phyloP scores from a whole-genome alignment of 2,888 invertebrate species.

The Xestoiulus laeticollis region DNA sequence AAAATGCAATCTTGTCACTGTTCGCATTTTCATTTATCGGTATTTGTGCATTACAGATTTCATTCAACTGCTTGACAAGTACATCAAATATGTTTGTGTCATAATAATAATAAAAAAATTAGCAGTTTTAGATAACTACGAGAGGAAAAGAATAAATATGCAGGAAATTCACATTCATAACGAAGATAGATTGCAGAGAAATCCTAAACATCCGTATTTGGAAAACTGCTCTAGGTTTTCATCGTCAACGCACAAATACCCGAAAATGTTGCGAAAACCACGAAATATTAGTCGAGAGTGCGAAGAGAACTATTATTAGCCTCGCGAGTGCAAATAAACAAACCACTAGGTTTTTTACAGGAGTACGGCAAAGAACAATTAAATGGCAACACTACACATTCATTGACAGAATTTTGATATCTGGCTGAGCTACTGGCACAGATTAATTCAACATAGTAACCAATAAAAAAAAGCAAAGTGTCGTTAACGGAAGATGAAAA shows the following conservation, averaged over 20 bases:
- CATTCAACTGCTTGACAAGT: not conserved
- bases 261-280: not conserved
- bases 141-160: not conserved
- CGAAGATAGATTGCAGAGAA: not conserved
- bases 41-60: not conserved
- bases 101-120: not conserved
- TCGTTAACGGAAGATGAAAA: not conserved
- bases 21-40: not conserved
- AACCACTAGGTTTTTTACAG: conserved; percentile 10
- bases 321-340: not conserved
- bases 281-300: not conserved
- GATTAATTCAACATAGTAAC: not conserved
- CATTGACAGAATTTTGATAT: not conserved
- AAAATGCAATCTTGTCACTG: not conserved
- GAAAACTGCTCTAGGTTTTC: not conserved
- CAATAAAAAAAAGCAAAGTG: not conserved
- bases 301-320: not conserved
- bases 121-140: not conserved
- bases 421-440: conserved; percentile 2
- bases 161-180: not conserved
- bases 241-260: not conserved
- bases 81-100: not conserved
- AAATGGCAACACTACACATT: conserved; percentile 11
- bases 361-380: conserved; percentile 6
- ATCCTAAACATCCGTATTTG: not conserved